Evolutionary conservation across 2,113 vertebrate species (phyloP), one percentile per base, ranked within the genome.

Genomic region (Aleadryas rufinucha): DNA sequence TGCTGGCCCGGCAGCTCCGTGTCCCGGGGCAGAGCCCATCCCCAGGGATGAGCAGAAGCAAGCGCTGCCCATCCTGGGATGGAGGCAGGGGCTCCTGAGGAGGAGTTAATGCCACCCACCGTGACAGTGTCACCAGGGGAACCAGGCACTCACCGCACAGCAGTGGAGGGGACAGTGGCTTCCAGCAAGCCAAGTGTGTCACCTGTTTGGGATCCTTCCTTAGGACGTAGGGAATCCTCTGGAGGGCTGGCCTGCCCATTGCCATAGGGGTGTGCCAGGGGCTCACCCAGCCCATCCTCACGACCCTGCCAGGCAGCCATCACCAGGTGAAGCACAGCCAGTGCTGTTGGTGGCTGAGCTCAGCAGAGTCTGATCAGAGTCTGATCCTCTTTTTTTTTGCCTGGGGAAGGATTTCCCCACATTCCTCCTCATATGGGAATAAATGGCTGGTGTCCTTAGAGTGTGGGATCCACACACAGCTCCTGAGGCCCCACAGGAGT

Each of bases 211-310:
- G 63, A 13, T 10, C 21, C 26, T 28, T 68, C 44, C 49, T 35
- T 9, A 15, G 80, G 50, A 52, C 30, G 16, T 2, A 49, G 24
- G 18, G 35, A 76, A 8, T 5, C 28, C 50, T 41, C 44, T 3
- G 16, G 9, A 49, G 30, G 20, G 7, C 20, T 1, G 5, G 28
- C 15, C n/a, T 47, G 21, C 8, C 60, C 2, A 0, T 2, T 22
- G 42, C 35, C 33, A n/a, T 9, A 3, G 20, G 31, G 42, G 21
- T 50, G 47, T 33, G 33, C 65, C 47, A 24, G 1, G 14, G 41
- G 35, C 41, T 89, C 3, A 2, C 18, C 35, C 69, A 54, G 50
- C 39, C 65, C 75, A 28, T 15, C 35, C 54, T 13, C 39, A 35
- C 3, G 2, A 1, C 66, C 56, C 50, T 42, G 60, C 42, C 59